Percentiles rank a stretch among this genome's conserved stretches.
Evolutionary conservation across 2,888 invertebrate genomes (phyloP).

Genomic region (Zeuzera pyrina): DNA sequence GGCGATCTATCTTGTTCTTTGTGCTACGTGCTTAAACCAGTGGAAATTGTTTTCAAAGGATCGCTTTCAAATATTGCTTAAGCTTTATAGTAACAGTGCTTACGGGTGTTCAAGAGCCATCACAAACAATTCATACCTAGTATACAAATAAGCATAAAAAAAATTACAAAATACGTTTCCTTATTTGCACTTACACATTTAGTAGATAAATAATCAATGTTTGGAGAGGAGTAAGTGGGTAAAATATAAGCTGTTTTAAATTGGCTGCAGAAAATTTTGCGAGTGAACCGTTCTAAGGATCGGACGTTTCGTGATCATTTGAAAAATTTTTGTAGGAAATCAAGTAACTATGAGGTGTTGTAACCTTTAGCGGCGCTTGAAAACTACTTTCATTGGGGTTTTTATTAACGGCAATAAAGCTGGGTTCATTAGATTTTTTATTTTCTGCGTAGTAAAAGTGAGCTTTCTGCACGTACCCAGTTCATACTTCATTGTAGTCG

Average conservation of each 20-base stretch:
- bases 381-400: conserved; percentile 30
- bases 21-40: conserved; percentile 18
- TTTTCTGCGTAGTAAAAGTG: conserved; percentile 42
- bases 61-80: conserved; percentile 21
- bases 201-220: background rate
- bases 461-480: conserved; percentile 39
- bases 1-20: conserved; percentile 56
- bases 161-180: background rate
- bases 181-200: background rate
- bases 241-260: too few relatives aligned
- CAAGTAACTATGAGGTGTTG: too few relatives aligned
- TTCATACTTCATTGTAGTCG: conserved; percentile 49
- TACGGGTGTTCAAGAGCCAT: too few relatives aligned
- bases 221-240: background rate
- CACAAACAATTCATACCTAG: too few relatives aligned
- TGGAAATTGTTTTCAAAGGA: conserved; percentile 54
- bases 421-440: conserved; percentile 52
- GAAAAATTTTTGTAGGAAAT: background rate
- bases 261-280: too few relatives aligned
- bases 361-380: too few relatives aligned
- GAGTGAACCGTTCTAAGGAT: too few relatives aligned
- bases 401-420: conserved; percentile 48
- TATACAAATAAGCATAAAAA: background rate
- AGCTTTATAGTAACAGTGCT: background rate
- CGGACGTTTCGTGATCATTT: too few relatives aligned